These are phyloP conservation scores for Siphamia tubifer DNA, from an alignment of 2,113 vertebrate species.

Conservation along the genomic window DNA sequence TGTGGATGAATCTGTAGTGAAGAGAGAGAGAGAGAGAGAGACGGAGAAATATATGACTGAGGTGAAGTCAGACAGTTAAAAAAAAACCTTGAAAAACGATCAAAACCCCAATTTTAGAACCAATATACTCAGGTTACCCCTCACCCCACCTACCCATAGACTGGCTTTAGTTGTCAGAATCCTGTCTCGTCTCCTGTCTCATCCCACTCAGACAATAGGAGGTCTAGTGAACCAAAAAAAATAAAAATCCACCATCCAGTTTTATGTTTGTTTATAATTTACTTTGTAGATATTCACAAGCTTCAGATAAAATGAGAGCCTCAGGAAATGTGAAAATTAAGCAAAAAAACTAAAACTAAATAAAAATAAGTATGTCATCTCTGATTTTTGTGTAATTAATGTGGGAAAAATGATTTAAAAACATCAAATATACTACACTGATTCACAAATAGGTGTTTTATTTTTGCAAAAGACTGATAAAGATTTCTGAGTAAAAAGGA, in stretches of 20 bases:
- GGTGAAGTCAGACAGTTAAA: neutral
- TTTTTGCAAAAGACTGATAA: slow-evolving; percentile 12
- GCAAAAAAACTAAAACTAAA: no score
- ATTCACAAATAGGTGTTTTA: neutral
- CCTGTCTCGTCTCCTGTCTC: neutral
- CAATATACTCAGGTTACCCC: slow-evolving; percentile 9
- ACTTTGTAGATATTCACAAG: no score
- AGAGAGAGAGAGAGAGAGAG: slow-evolving; percentile 1
- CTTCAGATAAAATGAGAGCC: no score
- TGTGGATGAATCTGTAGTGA: slow-evolving; percentile 35
- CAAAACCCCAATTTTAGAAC: slow-evolving; percentile 25
- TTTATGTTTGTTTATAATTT: no score
- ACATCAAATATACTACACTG: no score
- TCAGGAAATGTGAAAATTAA: no score
- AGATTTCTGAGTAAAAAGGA: no score
- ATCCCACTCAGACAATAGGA: slow-evolving; percentile 41
- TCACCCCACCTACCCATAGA: neutral
- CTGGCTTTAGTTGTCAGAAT: slow-evolving; percentile 42
- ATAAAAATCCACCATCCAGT: no score
- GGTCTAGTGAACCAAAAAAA: slow-evolving; percentile 13
- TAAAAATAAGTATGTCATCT: no score
- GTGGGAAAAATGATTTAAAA: neutral
- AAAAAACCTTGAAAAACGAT: slow-evolving; percentile 12
- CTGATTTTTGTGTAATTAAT: neutral
- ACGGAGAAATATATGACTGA: slow-evolving; percentile 25